phyloP scores from a whole-genome alignment of 2,888 invertebrate species.

The Operophtera brumata region DNA sequence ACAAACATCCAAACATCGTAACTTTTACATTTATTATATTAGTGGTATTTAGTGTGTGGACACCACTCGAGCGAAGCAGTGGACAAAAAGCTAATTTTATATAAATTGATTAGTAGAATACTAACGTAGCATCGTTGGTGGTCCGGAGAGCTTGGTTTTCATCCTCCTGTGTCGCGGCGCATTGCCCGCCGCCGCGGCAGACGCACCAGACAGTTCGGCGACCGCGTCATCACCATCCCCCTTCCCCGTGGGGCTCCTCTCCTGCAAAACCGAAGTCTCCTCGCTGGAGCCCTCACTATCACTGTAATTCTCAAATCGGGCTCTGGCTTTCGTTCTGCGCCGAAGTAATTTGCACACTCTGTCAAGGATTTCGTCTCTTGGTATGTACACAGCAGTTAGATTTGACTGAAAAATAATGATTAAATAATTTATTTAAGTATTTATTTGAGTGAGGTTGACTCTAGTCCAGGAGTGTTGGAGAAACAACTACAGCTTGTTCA shows the following conservation, averaged over 20 bases:
- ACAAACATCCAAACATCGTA: too few species aligned
- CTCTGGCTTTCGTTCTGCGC: neutral
- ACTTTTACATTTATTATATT: too few species aligned
- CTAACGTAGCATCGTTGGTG: neutral
- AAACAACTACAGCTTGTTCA: too few species aligned
- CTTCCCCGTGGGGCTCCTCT: neutral
- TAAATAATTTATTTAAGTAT: too few species aligned
- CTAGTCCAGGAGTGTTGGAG: too few species aligned
- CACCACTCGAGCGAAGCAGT: too few species aligned
- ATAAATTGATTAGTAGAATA: neutral
- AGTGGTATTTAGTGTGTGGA: too few species aligned
- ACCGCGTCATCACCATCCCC: neutral
- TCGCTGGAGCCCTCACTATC: constrained; percentile 3
- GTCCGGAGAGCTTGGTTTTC: neutral
- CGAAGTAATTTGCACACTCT: constrained; percentile 5
- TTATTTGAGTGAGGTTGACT: too few species aligned
- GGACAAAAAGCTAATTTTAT: too few species aligned
- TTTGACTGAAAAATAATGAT: neutral
- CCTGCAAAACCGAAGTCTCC: neutral
- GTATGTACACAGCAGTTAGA: neutral
- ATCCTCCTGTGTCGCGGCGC: too few species aligned
- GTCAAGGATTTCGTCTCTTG: constrained; percentile 7
- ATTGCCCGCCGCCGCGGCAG: too few species aligned
- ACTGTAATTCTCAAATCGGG: neutral
- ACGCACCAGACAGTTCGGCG: neutral